phyloP scores from a whole-genome alignment of 2,113 vertebrate species.

The Muntiacus muntjak region DNA sequence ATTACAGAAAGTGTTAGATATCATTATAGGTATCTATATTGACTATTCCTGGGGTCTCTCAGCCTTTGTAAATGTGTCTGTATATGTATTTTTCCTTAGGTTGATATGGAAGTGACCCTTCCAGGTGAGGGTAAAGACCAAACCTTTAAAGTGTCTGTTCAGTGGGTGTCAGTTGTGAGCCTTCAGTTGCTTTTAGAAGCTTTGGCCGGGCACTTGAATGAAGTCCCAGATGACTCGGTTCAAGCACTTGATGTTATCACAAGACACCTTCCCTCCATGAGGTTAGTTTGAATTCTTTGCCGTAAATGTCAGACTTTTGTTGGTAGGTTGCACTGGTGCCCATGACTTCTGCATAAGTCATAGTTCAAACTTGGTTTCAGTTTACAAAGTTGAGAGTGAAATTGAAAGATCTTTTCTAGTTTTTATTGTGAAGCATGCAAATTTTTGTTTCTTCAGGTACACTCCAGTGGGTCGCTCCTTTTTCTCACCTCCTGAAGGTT shows the following conservation, averaged over 20 bases:
- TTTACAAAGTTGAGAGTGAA: constrained; percentile 36
- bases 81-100: constrained; percentile 77
- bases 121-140: constrained; percentile 99
- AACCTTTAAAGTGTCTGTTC: constrained; percentile 98
- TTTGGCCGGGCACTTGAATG: constrained; percentile 94
- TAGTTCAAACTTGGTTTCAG: not conserved
- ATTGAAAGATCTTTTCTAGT: constrained; percentile 46
- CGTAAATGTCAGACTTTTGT: not conserved
- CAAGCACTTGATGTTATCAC: constrained; percentile 98
- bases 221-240: constrained; percentile 97
- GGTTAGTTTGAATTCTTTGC: constrained; percentile 77
- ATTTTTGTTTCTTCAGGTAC: constrained; percentile 83
- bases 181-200: constrained; percentile 98
- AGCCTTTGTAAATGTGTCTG: not conserved
- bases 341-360: not conserved
- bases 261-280: constrained; percentile 98
- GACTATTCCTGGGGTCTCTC: not conserved
- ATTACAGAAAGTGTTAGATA: not conserved
- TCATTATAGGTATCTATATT: not conserved
- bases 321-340: not conserved
- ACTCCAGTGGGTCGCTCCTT: constrained; percentile 98
- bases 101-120: constrained; percentile 98
- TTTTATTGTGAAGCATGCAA: constrained; percentile 31
- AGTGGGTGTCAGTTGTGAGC: constrained; percentile 98
- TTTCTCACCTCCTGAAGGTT: constrained; percentile 98